A percentile compares a stretch with the other conserved stretches of the same genome.
These are phyloP conservation scores for Diadema setosum DNA, from an alignment of 35 echinoderm and acorn worm genomes.

Conservation along the genomic window DNA sequence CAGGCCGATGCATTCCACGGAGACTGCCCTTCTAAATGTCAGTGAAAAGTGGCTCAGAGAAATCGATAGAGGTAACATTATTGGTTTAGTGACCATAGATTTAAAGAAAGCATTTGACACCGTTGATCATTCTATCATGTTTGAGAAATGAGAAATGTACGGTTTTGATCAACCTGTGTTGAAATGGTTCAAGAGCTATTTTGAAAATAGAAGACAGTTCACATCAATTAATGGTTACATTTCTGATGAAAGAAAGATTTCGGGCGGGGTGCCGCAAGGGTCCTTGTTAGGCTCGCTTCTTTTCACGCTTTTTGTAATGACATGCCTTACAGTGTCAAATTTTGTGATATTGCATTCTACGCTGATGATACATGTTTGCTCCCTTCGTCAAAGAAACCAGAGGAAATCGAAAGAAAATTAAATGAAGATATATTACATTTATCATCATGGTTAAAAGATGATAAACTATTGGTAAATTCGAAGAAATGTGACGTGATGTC, in stretches of 20 bases:
- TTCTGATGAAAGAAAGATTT: background rate
- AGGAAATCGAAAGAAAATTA: no score
- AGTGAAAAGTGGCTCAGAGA: background rate
- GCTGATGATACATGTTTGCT: no score
- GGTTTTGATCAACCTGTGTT: background rate
- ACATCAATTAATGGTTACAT: background rate
- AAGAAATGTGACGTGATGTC: no score
- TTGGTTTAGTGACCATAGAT: background rate
- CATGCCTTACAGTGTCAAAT: background rate
- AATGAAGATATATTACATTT: no score
- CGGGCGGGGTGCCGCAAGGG: background rate
- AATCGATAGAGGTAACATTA: background rate
- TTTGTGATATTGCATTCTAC: no score
- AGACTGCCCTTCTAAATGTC: background rate
- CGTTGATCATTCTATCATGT: background rate
- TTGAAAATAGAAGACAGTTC: background rate
- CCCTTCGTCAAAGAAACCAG: no score
- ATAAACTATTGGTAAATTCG: no score
- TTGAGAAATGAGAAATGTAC: background rate
- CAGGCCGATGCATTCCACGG: background rate
- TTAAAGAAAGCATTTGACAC: background rate
- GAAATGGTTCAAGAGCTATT: background rate
- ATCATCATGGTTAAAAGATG: no score
- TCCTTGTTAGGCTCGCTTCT: background rate
- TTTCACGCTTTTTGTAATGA: background rate